Evolutionary conservation across 2,113 vertebrate species (phyloP), one percentile per base, ranked within the genome.

Genomic region (Podocnemis expansa): DNA sequence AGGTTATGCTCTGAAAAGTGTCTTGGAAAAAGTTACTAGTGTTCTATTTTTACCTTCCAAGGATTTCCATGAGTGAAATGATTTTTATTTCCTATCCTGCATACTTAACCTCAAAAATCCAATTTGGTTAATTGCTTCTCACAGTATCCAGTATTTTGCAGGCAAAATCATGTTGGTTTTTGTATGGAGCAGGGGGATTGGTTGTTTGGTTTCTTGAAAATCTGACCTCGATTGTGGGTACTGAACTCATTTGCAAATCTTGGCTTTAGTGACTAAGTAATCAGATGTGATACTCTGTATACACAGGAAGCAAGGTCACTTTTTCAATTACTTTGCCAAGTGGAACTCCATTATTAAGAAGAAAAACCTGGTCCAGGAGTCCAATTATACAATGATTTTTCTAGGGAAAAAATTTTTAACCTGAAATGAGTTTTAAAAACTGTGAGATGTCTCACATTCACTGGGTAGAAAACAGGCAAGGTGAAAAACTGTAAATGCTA

Each of bases 1-100:
- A 14, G 78, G 85, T 96, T 96, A 34, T 88, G 70, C 89, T 58
- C 82, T 67, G 11, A 91, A 91, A 47, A 85, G 24, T 73, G n/a
- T 84, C 83, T 91, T 96, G 87, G 29, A 54, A 58, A 41, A 45
- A 91, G 54, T 84, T 84, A 83, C 8, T 19, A 56, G 41, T 51
- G 21, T 83, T 67, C 38, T 27, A 0, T 75, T 79, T 47, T 89
- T 91, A 43, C 80, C 54, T 84, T 78, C 41, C 78, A 75, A 92
- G 80, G 6, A 85, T 2, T 82, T 80, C 82, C 67, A 76, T 34
- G 76, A 86, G n/a, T 73, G 8, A 73, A 88, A 89, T 16, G 10
- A 52, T 41, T 70, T 83, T 90, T 63, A 55, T 34, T 41, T 38
- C 76, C 21, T 90, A 82, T 75, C 41, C 29, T 47, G 3, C 24